Base-by-base conservation (phyloP, 2,113 vertebrate genomes). In the Lagopus muta region DNA sequence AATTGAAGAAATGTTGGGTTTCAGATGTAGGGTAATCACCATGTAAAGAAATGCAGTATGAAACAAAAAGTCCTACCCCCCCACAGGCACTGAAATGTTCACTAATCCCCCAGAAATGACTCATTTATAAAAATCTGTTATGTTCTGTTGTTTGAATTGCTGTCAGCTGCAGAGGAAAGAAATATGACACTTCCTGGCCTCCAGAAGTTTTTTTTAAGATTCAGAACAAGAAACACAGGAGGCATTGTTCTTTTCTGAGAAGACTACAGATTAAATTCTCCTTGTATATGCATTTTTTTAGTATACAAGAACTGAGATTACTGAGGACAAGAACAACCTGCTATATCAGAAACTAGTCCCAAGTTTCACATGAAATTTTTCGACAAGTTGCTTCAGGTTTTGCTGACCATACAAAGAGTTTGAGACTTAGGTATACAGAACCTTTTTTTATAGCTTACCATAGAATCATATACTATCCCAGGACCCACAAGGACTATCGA, bases 81-180 rank as follows among this genome's bases (percentile, higher is more conserved):
- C 13, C n/a, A n/a, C n/a, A 36, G 48, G 45, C 20, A 61, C 14
- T 50, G 16, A 57, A 75, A 55, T 54, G 2, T 10, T 50, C 42
- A 2, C 4, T 58, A 90, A 89, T 3, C 3, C 7, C 36, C 75
- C 52, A 60, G 38, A 92, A 43, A 77, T n/a, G 2, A 45, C 28
- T 45, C 3, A 40, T 48, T 40, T 62, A 57, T 52, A 32, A 86
- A 40, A 84, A 42, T 19, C 30, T 43, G 1, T 47, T 40, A 64
- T 32, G 81, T 76, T 89, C 17, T n/a, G 58, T 24, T 47, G 2
- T 27, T 82, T 54, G 67, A 91, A 75, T 43, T 86, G 73, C 7
- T 91, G 11, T n/a, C 47, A 82, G 27, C 27, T 34, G 42, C 91
- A 89, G 58, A 92, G 22, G 13, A 6, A 88, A 94, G 15, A 94